phyloP scores from a whole-genome alignment of 2,113 vertebrate genomes.

The Perognathus longimembris region DNA sequence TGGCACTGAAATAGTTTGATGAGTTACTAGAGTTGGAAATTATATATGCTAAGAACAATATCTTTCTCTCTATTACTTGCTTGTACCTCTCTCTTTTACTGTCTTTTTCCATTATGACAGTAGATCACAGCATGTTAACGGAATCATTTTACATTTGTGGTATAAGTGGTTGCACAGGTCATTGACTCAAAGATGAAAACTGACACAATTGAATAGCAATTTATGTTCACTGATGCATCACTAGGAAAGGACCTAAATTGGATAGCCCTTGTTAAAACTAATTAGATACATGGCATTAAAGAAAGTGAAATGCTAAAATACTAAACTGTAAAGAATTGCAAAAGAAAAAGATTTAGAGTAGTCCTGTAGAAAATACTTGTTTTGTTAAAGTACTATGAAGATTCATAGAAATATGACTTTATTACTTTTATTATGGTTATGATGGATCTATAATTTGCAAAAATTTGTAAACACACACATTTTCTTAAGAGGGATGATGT shows the following conservation, averaged over 20 bases:
- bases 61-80: neutral
- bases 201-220: slow-evolving; percentile 68
- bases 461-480: neutral
- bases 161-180: slow-evolving; percentile 58
- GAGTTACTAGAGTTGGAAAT: neutral
- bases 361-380: neutral
- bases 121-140: slow-evolving; percentile 41
- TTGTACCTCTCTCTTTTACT: neutral
- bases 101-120: slow-evolving; percentile 12
- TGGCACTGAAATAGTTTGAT: neutral
- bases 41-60: too few relatives aligned
- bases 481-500: neutral
- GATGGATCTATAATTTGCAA: neutral
- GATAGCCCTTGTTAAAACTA: slow-evolving; percentile 67
- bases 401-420: neutral
- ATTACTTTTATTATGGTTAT: neutral
- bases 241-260: slow-evolving; percentile 70
- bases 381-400: slow-evolving; percentile 16
- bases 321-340: neutral
- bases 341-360: neutral
- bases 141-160: slow-evolving; percentile 59
- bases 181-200: slow-evolving; percentile 64
- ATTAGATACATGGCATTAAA: slow-evolving; percentile 69
- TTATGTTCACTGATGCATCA: slow-evolving; percentile 69
- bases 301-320: slow-evolving; percentile 54